Base-by-base conservation (phyloP, 2,113 vertebrate genomes). In the Rhea americana region DNA sequence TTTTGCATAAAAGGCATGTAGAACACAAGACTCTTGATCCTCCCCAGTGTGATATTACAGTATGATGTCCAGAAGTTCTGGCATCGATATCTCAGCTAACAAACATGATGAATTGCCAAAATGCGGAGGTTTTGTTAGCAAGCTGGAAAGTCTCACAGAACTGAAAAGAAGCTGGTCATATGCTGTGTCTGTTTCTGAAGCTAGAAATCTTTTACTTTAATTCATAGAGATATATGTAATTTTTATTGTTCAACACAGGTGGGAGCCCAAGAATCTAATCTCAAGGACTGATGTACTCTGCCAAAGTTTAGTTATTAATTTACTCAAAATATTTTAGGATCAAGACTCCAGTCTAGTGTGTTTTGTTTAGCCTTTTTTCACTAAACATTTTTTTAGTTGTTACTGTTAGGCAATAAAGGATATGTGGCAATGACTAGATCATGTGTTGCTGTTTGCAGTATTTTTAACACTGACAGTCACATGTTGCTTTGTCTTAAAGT, bases 41-140 rank as follows among this genome's bases (percentile, higher is more conserved):
- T 71, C 47, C 76, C 53, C 55, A 25, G 75, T 0, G 2, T 11
- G 47, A 30, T 41, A 7, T 5, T 6, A 32, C 63, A 20, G 51
- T 2, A 2, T 2, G 14, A n/a, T 43, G 8, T 0, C 24, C 48
- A 28, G 19, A 4, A 32, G 37, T 3, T 61, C 35, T 4, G 8
- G 68, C 71, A 15, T 26, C 13, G 71, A 9, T 47, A 43, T 3
- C 86, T 13, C 39, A 0, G 75, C 67, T n/a, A 13, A 66, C 0
- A 20, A n/a, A 59, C 85, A 62, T 0, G 16, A 3, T 0, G 43
- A 6, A 37, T 16, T 11, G 72, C 79, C 16, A 51, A 3, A 32
- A 9, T 0, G 28, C 2, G 3, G 41, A 18, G 58, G n/a, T 45
- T 39, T 13, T 4, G 25, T 19, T 4, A 50, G 37, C 0, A 2